phyloP scores from a whole-genome alignment of 2,888 invertebrate species.

The Scaptomyza cyrtandrae region DNA sequence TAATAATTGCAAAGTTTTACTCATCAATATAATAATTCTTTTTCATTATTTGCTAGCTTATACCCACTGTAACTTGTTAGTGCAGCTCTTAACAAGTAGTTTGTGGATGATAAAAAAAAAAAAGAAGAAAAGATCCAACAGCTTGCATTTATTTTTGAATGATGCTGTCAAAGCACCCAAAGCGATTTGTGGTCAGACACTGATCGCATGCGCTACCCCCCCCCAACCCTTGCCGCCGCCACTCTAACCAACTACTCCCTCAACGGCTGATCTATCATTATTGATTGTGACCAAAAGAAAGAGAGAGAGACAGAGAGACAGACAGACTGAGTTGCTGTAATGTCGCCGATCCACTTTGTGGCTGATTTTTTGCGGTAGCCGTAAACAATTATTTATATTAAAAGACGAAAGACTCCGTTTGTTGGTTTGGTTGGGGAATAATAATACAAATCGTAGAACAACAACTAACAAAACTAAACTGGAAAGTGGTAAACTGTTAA shows the following conservation, averaged over 20 bases:
- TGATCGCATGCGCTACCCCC: conserved; percentile 71
- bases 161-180: conserved; percentile 78
- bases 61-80: conserved; percentile 38
- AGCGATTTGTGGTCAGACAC: conserved; percentile 77
- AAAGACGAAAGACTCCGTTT: conserved; percentile 41
- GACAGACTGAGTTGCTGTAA: conserved; percentile 26
- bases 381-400: conserved; percentile 75
- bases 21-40: neutral
- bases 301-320: neutral
- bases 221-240: conserved; percentile 13
- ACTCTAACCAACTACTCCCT: conserved; percentile 2
- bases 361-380: conserved; percentile 61
- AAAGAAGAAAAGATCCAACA: conserved; percentile 25
- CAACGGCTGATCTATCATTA: conserved; percentile 75
- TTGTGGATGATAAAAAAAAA: neutral
- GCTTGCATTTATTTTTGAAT: conserved; percentile 66
- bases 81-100: conserved; percentile 3
- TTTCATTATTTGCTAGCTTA: neutral
- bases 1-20: too few species aligned
- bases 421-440: conserved; percentile 21
- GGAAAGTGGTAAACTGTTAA: conserved; percentile 14
- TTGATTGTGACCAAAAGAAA: conserved; percentile 81
- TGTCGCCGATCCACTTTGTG: conserved; percentile 54
- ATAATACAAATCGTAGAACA: conserved; percentile 20
- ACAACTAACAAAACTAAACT: neutral